Conservation (phyloP, 2,797 vertebrate species). For the Fringilla coelebs region DNA sequence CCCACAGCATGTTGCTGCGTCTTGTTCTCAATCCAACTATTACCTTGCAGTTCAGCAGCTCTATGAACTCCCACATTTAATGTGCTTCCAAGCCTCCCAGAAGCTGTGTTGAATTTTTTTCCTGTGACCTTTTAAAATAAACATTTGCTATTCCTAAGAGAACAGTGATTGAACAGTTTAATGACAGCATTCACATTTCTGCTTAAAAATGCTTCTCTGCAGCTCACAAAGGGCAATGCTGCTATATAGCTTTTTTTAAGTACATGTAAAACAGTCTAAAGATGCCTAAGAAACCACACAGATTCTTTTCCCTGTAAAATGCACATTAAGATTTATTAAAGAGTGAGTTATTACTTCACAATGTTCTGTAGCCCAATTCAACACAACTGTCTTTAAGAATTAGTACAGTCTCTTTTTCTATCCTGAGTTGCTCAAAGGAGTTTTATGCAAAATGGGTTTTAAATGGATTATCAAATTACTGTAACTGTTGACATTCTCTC, state of each 20-base stretch:
- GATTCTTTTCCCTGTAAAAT: not conserved
- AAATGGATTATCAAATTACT: not conserved
- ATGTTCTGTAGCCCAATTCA: not conserved
- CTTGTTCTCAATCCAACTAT: constrained; percentile 32
- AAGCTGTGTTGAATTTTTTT: constrained; percentile 15
- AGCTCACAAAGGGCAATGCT: not conserved
- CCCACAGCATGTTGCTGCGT: not conserved
- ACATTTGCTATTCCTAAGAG: constrained; percentile 46
- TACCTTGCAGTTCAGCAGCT: constrained; percentile 32
- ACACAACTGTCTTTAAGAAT: not conserved
- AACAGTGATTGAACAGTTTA: constrained; percentile 11
- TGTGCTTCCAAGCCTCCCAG: constrained; percentile 24
- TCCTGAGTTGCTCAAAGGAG: not conserved
- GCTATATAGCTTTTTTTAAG: not conserved
- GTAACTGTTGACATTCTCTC: not conserved
- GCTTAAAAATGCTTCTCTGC: constrained; percentile 1
- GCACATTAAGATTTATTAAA: not conserved
- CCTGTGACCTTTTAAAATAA: constrained; percentile 51
- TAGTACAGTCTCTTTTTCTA: not conserved
- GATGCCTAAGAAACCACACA: not conserved
- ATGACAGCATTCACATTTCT: constrained; percentile 20
- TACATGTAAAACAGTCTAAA: not conserved
- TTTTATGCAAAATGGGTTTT: not conserved
- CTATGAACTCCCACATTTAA: constrained; percentile 42
- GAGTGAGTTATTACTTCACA: not conserved